A percentile compares a stretch with the other conserved stretches of the same genome.
phyloP scores from a whole-genome alignment of 2,113 vertebrate genomes.

The Antennarius striatus region DNA sequence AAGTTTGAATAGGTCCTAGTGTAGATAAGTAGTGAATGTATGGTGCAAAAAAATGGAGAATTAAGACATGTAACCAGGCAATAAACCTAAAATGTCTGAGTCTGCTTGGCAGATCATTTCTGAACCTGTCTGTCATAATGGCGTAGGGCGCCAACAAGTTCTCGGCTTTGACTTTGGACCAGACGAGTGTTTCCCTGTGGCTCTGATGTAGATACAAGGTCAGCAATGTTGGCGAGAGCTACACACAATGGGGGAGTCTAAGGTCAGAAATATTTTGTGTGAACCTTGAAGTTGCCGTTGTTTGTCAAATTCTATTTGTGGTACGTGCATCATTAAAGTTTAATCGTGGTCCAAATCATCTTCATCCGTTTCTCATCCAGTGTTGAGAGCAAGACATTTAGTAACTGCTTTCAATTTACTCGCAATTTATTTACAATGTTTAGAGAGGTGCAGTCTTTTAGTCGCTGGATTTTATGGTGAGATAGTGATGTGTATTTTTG shows the following conservation, averaged over 20 bases:
- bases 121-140: constrained; percentile 29
- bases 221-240: constrained; percentile 25
- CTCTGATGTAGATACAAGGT: constrained; percentile 52
- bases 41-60: neutral
- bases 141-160: constrained; percentile 29
- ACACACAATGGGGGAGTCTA: constrained; percentile 34
- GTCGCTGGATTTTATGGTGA: constrained; percentile 9
- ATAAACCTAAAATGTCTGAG: constrained; percentile 13
- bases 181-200: constrained; percentile 39
- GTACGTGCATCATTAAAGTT: neutral
- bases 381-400: neutral
- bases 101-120: constrained; percentile 33
- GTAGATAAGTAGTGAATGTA: constrained; percentile 8
- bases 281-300: neutral
- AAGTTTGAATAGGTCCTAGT: neutral
- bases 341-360: neutral
- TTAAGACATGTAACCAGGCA: neutral
- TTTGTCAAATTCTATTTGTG: neutral
- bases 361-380: neutral
- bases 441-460: constrained; percentile 5
- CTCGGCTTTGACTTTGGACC: constrained; percentile 52
- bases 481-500: constrained; percentile 21
- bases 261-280: constrained; percentile 25
- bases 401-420: constrained; percentile 5
- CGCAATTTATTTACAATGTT: neutral